Evolutionary conservation across 2,113 vertebrate genomes (phyloP).

Genomic region (Isichthys henryi): DNA sequence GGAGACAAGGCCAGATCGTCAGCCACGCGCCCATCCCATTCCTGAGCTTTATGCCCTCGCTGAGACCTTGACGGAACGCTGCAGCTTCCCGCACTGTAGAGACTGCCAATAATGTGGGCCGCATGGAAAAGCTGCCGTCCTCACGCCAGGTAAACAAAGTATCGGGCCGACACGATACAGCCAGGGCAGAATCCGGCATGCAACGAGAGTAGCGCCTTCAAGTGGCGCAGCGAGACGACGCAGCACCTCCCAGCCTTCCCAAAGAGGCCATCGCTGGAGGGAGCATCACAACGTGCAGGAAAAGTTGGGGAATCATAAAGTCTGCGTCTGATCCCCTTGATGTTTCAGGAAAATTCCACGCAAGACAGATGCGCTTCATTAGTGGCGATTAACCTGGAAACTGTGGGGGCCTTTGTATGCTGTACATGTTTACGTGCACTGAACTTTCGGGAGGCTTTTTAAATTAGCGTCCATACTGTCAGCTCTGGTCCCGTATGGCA

Average conservation of each 20-base stretch:
- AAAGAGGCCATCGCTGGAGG: background rate
- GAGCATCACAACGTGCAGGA: background rate
- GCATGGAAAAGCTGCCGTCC: background rate
- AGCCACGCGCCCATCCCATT: background rate
- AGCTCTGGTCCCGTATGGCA: background rate
- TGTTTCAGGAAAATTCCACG: background rate
- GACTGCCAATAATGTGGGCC: background rate
- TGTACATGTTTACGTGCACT: background rate
- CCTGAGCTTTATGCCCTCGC: background rate
- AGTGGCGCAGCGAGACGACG: too few species aligned
- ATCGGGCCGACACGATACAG: too few species aligned
- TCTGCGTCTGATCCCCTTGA: background rate
- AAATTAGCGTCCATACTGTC: background rate
- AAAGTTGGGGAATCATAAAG: background rate
- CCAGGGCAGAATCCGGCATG: too few species aligned
- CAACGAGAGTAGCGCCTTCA: too few species aligned
- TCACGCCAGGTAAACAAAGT: background rate
- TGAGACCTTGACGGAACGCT: background rate
- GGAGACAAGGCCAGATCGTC: constrained; percentile 3
- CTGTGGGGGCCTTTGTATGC: background rate
- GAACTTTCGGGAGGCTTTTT: background rate
- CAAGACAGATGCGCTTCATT: background rate
- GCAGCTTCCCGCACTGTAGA: background rate
- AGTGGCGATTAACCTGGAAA: background rate
- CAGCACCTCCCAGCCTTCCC: background rate